These are phyloP conservation scores for Poliocrania exsul DNA, from an alignment of 2,797 vertebrate species.

Conservation along the genomic window DNA sequence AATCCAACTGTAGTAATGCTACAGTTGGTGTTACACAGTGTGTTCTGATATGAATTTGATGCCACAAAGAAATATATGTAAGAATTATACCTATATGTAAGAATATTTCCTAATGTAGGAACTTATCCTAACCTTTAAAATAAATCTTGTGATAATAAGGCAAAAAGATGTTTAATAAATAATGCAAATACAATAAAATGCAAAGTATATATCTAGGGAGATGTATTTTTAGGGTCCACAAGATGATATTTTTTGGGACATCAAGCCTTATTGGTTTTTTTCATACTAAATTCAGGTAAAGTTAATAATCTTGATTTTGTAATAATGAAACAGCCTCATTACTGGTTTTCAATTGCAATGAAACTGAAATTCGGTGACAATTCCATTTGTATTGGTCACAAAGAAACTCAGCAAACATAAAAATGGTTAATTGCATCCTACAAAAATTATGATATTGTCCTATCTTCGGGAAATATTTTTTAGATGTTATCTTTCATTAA, in stretches of 20 bases:
- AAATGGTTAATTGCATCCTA: neutral
- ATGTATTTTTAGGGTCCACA: neutral
- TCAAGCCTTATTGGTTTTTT: rapidly evolving
- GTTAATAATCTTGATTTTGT: neutral
- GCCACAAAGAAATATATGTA: neutral
- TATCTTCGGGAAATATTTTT: neutral
- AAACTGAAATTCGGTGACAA: neutral
- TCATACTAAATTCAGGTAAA: neutral
- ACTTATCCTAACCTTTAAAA: neutral
- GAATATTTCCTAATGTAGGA: neutral
- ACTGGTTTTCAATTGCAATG: neutral
- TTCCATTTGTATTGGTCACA: neutral
- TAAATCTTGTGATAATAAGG: neutral
- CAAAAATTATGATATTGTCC: neutral
- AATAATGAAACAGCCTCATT: neutral
- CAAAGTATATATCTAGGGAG: neutral
- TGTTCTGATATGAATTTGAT: neutral
- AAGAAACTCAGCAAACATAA: neutral
- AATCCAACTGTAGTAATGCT: neutral
- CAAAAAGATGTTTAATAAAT: neutral
- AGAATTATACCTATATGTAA: neutral
- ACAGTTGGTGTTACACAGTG: neutral
- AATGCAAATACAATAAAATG: neutral
- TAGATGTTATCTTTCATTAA: neutral
- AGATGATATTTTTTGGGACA: neutral